Evolutionary conservation across 53 echinoderm and acorn worm species (phyloP).

Genomic region (Echinarachnius parma): DNA sequence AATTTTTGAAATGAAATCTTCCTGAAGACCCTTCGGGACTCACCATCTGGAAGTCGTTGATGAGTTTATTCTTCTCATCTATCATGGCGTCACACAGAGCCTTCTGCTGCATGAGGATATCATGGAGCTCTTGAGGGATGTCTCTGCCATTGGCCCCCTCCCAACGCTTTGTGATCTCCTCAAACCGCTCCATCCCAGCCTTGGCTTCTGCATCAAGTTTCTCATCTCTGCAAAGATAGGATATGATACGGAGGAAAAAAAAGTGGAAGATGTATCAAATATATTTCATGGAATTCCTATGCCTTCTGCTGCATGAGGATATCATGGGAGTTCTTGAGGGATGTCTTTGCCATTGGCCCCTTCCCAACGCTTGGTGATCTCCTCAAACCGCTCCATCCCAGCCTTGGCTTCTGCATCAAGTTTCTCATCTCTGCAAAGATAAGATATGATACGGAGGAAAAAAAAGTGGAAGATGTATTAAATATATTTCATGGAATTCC

Average conservation of each 20-base stretch:
- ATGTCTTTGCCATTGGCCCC: slow-evolving; percentile 74
- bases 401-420: slow-evolving; percentile 98
- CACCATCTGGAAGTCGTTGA: slow-evolving; percentile 99
- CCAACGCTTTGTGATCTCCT: slow-evolving; percentile 99
- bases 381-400: slow-evolving; percentile 94
- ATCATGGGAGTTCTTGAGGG: slow-evolving; percentile 95
- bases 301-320: slow-evolving; percentile 91
- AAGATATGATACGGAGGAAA: no score
- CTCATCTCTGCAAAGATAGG: slow-evolving; percentile 60
- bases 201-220: slow-evolving; percentile 98
- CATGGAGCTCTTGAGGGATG: slow-evolving; percentile 94
- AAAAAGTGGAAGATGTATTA: no score
- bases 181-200: slow-evolving; percentile 94
- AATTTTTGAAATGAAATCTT: no score
- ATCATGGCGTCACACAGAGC: slow-evolving; percentile 99
- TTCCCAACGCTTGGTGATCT: slow-evolving; percentile 99
- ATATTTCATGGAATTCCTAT: no score
- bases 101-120: slow-evolving; percentile 91
- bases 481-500: no score
- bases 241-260: not conserved
- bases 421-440: slow-evolving; percentile 94
- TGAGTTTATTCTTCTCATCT: slow-evolving; percentile 99
- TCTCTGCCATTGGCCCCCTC: slow-evolving; percentile 75
- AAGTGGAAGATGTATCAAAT: no score
- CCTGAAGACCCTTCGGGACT: no score